A percentile compares a stretch with the other conserved stretches of the same genome.
These are phyloP conservation scores for Piprites chloris DNA, from an alignment of 2,113 vertebrate genomes.

Conservation along the genomic window DNA sequence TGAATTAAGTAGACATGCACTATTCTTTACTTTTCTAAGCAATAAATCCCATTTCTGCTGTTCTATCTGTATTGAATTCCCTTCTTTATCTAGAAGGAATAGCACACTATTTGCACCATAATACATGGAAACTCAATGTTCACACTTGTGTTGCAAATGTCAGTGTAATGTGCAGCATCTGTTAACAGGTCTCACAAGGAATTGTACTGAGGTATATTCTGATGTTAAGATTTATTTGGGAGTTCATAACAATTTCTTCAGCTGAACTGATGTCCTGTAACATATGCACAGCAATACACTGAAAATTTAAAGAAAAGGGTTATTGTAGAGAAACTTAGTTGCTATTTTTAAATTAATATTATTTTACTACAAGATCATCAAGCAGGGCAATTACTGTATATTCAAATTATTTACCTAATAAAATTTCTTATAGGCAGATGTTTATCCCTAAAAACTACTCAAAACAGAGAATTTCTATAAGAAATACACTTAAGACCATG, in stretches of 20 bases:
- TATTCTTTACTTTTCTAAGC: neutral
- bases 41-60: neutral
- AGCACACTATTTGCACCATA: neutral
- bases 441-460: constrained; percentile 43
- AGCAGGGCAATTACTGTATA: neutral
- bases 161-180: constrained; percentile 13
- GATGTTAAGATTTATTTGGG: neutral
- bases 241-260: neutral
- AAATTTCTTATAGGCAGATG: constrained; percentile 41
- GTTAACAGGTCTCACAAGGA: neutral
- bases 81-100: neutral
- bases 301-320: neutral
- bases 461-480: constrained; percentile 34
- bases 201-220: neutral
- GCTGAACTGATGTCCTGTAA: neutral
- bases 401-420: constrained; percentile 61
- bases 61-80: neutral
- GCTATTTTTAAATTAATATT: neutral
- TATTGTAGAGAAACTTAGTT: neutral
- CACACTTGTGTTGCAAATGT: neutral
- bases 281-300: neutral
- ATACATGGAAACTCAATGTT: neutral
- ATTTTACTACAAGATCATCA: neutral
- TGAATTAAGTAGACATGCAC: neutral
- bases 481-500: neutral